Percentiles rank a stretch among this genome's conserved stretches.
These are phyloP conservation scores for Tryphoninae sp. DNA, from an alignment of 2,888 invertebrate species.

Conservation along the genomic window DNA sequence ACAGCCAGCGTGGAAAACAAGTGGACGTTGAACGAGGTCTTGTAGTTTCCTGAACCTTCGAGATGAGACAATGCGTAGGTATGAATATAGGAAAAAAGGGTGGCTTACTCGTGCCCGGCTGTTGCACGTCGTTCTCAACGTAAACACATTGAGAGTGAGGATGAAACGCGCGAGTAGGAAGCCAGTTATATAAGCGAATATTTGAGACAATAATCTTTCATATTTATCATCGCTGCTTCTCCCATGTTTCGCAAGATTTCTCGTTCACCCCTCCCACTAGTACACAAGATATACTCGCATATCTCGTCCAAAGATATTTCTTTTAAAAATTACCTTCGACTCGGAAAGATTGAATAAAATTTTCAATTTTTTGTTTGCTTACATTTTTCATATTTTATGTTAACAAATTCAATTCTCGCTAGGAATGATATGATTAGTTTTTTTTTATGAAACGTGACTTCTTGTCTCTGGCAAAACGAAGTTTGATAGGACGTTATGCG, in stretches of 20 bases:
- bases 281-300: too few relatives aligned
- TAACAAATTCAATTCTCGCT: too few relatives aligned
- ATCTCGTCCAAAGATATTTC: too few relatives aligned
- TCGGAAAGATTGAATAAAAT: too few relatives aligned
- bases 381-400: too few relatives aligned
- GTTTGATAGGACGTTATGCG: neutral
- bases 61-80: slow-evolving; percentile 29
- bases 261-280: neutral
- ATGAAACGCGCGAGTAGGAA: slow-evolving; percentile 13
- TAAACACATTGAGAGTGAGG: neutral
- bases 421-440: too few relatives aligned
- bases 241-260: slow-evolving; percentile 29
- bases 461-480: neutral
- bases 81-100: neutral
- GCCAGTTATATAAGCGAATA: slow-evolving; percentile 20
- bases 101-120: neutral
- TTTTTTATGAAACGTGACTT: neutral
- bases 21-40: slow-evolving; percentile 15
- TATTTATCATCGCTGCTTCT: slow-evolving; percentile 32
- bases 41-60: slow-evolving; percentile 18
- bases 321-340: too few relatives aligned
- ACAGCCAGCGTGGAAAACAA: neutral
- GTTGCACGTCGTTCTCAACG: neutral
- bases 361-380: too few relatives aligned
- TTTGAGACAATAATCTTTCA: slow-evolving; percentile 32